Evolutionary conservation across 2,888 invertebrate species (phyloP), one percentile per base, ranked within the genome.

Genomic region (Tipula lateralis): DNA sequence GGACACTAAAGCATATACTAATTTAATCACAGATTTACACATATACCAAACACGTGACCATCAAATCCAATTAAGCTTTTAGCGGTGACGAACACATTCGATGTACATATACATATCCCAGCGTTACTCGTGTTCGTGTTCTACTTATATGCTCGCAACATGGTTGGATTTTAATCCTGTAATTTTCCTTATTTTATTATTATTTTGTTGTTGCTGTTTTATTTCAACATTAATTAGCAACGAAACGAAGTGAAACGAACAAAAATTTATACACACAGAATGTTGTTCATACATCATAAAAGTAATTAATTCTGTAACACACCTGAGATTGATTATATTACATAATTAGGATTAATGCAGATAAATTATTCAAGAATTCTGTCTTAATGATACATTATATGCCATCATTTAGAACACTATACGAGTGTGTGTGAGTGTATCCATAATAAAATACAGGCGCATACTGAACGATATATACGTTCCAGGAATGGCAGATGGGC

Each of bases 251-350:
- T 66, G 66, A 66, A 9, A 66, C 66, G 66, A 24, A 24, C 19
- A 66, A 66, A 66, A 66, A 50, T 16, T 66, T 66, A 66, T 66
- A 66, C 24, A n/a, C n/a, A 66, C 9, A 66, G 66, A 66, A 66
- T 66, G 66, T 66, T 66, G 66, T 66, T 66, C 66, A 66, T 66
- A 66, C 66, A 66, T 66, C 66, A 66, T 66, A 66, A 66, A 66
- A 24, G 66, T 66, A 66, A 66, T 66, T 66, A 66, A 66, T 66
- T 66, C 66, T 66, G 66, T 66, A 66, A 66, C 66, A 66, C 66
- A 66, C 66, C 66, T 66, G 66, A 66, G 66, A 66, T 66, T 66
- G 66, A 66, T 66, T 66, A 66, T 66, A 66, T 66, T 66, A 66
- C 66, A 66, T 66, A 66, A 66, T 66, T 66, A 66, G 66, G 66